Conservation (phyloP, 2,888 invertebrate species). For the Sinodicranocentrus sp. region DNA sequence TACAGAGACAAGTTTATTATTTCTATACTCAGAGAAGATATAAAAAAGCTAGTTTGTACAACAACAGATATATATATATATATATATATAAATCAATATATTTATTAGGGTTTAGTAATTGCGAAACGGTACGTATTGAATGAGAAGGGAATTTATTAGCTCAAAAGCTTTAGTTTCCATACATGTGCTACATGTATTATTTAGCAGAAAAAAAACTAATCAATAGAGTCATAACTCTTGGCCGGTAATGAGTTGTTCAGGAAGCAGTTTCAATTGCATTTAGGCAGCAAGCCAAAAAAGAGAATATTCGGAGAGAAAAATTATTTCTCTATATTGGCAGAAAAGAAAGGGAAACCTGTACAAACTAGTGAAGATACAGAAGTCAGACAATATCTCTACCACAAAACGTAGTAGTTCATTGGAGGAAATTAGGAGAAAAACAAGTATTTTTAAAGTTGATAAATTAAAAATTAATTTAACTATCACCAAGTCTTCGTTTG, state of each 20-base stretch:
- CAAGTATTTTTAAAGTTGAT: constrained; percentile 63
- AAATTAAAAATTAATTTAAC: constrained; percentile 6
- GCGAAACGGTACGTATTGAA: background rate
- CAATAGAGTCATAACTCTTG: background rate
- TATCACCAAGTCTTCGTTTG: constrained; percentile 21
- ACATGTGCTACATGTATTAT: background rate
- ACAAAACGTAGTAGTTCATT: constrained; percentile 39
- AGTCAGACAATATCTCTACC: constrained; percentile 57
- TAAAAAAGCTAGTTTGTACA: background rate
- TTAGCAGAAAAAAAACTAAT: background rate
- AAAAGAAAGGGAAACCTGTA: constrained; percentile 54
- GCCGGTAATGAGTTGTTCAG: constrained; percentile 41
- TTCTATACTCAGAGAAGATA: constrained; percentile 36
- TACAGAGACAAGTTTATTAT: constrained; percentile 33
- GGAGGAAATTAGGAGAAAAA: constrained; percentile 40
- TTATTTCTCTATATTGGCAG: constrained; percentile 17
- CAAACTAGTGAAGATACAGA: constrained; percentile 61
- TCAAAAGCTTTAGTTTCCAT: constrained; percentile 23
- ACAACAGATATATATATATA: background rate
- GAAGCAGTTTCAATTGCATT: constrained; percentile 6
- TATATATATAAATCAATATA: background rate
- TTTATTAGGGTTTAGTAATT: background rate
- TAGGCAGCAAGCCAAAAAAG: constrained; percentile 12
- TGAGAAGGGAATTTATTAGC: constrained; percentile 8
- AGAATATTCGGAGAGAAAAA: background rate